These are phyloP conservation scores for Channa argus DNA, from an alignment of 2,113 vertebrate genomes.

Conservation along the genomic window DNA sequence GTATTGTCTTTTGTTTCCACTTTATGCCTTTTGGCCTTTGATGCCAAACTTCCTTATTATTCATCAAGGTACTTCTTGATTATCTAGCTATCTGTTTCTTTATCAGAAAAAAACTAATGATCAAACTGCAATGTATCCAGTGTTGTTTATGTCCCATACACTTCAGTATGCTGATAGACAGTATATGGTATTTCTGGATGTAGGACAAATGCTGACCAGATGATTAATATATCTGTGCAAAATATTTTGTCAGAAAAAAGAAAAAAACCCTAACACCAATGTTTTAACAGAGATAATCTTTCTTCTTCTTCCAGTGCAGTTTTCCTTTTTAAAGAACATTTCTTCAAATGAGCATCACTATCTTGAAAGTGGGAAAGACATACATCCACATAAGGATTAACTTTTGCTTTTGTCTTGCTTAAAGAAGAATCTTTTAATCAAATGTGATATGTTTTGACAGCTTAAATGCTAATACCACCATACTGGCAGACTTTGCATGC, in stretches of 20 bases:
- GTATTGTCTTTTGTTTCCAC: conserved; percentile 7
- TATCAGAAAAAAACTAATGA: background rate
- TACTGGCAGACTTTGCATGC: background rate
- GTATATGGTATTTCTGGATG: background rate
- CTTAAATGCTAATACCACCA: background rate
- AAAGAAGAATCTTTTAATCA: background rate
- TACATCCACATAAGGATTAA: background rate
- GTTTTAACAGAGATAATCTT: background rate
- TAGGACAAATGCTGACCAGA: background rate
- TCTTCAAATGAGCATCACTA: background rate
- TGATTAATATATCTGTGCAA: too few relatives aligned
- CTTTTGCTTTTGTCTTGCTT: background rate
- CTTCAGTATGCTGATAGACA: too few relatives aligned
- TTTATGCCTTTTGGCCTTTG: conserved; percentile 32
- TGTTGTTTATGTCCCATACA: too few relatives aligned
- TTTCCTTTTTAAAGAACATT: background rate
- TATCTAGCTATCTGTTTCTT: background rate
- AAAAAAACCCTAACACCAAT: background rate
- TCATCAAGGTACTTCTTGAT: conserved; percentile 18
- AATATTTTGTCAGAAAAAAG: too few relatives aligned
- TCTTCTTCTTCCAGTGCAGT: background rate
- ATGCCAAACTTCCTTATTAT: conserved; percentile 35
- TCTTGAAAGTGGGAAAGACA: background rate
- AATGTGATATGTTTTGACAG: background rate
- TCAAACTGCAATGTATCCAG: too few relatives aligned